These are phyloP conservation scores for Papilio glaucus DNA, from an alignment of 1,140 invertebrate genomes.

Conservation along the genomic window DNA sequence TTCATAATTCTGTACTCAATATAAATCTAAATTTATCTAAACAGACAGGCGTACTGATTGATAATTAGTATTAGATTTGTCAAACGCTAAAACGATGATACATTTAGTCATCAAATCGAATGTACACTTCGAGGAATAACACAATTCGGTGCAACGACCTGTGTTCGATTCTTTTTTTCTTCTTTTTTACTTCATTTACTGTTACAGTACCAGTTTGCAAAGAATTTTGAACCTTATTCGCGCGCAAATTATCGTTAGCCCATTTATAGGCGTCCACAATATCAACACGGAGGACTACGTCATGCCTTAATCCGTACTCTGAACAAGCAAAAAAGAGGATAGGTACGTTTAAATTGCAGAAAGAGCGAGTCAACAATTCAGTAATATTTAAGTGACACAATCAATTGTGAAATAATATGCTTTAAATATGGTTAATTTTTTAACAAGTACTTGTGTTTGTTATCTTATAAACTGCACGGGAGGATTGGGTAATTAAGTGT, in stretches of 20 bases:
- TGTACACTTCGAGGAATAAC: conserved; percentile 28
- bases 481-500: too few species aligned
- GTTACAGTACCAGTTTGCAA: conserved; percentile 22
- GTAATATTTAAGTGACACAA: too few species aligned
- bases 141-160: conserved; percentile 35
- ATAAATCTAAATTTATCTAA: too few species aligned
- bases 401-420: too few species aligned
- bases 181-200: conserved; percentile 34
- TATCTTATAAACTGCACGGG: too few species aligned
- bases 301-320: conserved; percentile 32
- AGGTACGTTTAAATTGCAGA: conserved; percentile 8
- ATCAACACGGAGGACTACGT: conserved; percentile 31
- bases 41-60: background rate
- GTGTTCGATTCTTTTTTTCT: conserved; percentile 14
- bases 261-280: conserved; percentile 25
- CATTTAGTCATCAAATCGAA: conserved; percentile 26
- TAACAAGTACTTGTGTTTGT: too few species aligned
- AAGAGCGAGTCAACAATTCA: background rate
- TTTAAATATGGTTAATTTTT: too few species aligned
- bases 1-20: too few species aligned
- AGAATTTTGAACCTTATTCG: conserved; percentile 34
- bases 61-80: conserved; percentile 3
- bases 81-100: background rate
- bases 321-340: conserved; percentile 25
- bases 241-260: conserved; percentile 16